These are phyloP conservation scores for Drosophila burlai DNA, from an alignment of 1,140 invertebrate genomes.

Conservation along the genomic window DNA sequence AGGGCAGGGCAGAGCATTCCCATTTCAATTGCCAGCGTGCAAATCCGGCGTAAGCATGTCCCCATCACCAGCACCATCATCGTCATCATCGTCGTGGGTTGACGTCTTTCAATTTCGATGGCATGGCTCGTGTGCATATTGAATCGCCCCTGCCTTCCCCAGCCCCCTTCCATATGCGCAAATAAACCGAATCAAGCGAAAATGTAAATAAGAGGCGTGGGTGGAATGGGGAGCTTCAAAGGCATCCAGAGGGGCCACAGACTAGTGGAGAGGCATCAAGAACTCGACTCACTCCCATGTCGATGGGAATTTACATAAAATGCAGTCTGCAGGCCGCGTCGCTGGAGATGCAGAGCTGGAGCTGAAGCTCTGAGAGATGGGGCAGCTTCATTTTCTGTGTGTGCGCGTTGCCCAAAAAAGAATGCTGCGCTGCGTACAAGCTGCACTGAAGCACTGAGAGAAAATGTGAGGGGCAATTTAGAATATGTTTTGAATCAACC, in stretches of 20 bases:
- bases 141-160: slow-evolving; percentile 6
- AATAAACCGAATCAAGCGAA: slow-evolving; percentile 83
- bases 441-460: not conserved
- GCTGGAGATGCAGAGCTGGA: slow-evolving; percentile 21
- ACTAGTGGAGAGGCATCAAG: slow-evolving; percentile 31
- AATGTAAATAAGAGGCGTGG: slow-evolving; percentile 79
- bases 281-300: slow-evolving; percentile 54
- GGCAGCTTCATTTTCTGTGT: slow-evolving; percentile 63
- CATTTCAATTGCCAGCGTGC: slow-evolving; percentile 53
- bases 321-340: slow-evolving; percentile 46
- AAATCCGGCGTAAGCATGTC: slow-evolving; percentile 56
- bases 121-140: slow-evolving; percentile 41
- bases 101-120: slow-evolving; percentile 57
- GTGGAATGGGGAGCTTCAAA: not conserved
- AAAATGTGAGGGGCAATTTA: not conserved
- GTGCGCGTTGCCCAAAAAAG: slow-evolving; percentile 63
- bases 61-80: slow-evolving; percentile 25
- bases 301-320: slow-evolving; percentile 75
- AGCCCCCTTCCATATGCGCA: slow-evolving; percentile 63
- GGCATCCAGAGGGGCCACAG: not conserved
- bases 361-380: slow-evolving; percentile 2
- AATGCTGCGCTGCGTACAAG: slow-evolving; percentile 60
- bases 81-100: slow-evolving; percentile 14
- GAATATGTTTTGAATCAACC: not conserved
- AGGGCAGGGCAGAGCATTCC: slow-evolving; percentile 24